These are phyloP conservation scores for Neosilurus hyrtlii DNA, from an alignment of 2,797 vertebrate species.

Conservation along the genomic window DNA sequence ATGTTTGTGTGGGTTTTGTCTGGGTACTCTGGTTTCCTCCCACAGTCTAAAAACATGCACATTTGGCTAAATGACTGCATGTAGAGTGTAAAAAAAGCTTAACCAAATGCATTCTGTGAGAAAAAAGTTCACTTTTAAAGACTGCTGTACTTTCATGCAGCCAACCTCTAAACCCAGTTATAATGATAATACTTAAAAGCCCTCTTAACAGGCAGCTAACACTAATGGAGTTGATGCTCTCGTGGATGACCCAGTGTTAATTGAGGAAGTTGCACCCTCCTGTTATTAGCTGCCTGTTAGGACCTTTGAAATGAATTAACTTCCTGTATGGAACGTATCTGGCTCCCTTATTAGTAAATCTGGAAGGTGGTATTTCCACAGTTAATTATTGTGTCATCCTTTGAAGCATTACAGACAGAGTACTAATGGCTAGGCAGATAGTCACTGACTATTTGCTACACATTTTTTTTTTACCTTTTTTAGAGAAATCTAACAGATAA, in stretches of 20 bases:
- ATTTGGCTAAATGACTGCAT: too few relatives aligned
- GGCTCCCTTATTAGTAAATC: not conserved
- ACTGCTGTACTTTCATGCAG: not conserved
- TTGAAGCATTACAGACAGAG: not conserved
- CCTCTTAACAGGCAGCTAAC: conserved; percentile 8
- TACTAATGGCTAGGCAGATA: not conserved
- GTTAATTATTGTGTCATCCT: not conserved
- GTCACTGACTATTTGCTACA: not conserved
- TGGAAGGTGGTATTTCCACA: not conserved
- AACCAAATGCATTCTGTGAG: not conserved
- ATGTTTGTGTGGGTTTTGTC: too few relatives aligned
- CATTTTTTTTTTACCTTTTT: not conserved
- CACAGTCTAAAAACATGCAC: too few relatives aligned
- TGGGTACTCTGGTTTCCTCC: too few relatives aligned
- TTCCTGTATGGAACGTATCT: not conserved
- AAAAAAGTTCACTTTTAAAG: not conserved
- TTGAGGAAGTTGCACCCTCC: conserved; percentile 1
- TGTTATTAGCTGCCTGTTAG: conserved; percentile 27
- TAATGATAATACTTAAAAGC: conserved; percentile 25
- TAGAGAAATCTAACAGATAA: not conserved
- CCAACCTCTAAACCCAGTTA: not conserved
- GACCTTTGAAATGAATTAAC: conserved; percentile 21
- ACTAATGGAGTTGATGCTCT: conserved; percentile 21
- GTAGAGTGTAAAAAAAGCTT: too few relatives aligned
- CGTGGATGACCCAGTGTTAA: conserved; percentile 26